Percentiles rank a stretch among this genome's conserved stretches.
phyloP scores from a whole-genome alignment of 2,113 vertebrate genomes.

The Engraulis encrasicolus region DNA sequence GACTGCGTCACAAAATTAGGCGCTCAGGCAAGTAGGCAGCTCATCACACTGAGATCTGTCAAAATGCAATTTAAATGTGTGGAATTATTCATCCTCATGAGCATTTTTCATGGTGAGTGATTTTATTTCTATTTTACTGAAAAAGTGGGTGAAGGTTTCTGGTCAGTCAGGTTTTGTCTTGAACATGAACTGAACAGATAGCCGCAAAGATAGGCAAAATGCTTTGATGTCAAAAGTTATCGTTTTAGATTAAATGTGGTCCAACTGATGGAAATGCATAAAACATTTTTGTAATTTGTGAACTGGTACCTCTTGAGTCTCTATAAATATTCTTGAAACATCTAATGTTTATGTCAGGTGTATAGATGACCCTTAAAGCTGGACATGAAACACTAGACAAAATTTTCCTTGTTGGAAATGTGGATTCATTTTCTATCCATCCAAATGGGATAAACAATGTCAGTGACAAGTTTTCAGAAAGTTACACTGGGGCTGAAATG shows the following conservation, averaged over 20 bases:
- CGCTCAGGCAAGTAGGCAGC: not conserved
- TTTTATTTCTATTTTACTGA: not conserved
- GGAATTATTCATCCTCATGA: rapidly evolving
- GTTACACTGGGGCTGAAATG: too few species aligned
- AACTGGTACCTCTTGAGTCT: not conserved
- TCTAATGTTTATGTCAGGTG: too few species aligned
- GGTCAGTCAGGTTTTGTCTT: too few species aligned
- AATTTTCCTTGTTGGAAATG: too few species aligned
- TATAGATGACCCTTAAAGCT: too few species aligned
- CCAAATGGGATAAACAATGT: too few species aligned
- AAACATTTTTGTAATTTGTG: too few species aligned
- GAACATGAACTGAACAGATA: not conserved
- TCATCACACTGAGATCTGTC: not conserved
- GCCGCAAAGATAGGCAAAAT: not conserved
- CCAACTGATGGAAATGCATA: not conserved
- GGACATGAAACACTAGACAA: too few species aligned
- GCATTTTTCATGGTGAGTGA: conserved; percentile 6
- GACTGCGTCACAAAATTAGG: not conserved
- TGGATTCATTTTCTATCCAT: too few species aligned
- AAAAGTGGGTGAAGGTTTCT: not conserved
- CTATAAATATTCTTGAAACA: not conserved
- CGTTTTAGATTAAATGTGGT: not conserved
- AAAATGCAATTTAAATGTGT: not conserved
- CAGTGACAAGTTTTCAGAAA: too few species aligned
- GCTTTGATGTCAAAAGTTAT: not conserved